These are phyloP conservation scores for Wiebesia pumilae DNA, from an alignment of 1,140 invertebrate species.

Conservation along the genomic window DNA sequence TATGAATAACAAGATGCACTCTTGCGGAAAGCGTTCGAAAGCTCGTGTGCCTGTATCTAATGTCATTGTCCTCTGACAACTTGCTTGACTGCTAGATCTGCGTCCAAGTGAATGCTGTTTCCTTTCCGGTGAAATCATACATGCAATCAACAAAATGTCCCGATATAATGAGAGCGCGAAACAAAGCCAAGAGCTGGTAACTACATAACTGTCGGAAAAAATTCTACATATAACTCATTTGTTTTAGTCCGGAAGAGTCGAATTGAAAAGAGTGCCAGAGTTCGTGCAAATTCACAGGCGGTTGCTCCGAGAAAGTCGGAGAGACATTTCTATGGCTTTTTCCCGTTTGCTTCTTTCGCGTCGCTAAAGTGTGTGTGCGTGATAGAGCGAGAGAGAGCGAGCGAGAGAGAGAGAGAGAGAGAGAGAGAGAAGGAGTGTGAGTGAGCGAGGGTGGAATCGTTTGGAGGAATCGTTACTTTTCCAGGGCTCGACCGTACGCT, in stretches of 20 bases:
- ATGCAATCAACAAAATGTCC: conserved; percentile 10
- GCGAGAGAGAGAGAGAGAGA: no score
- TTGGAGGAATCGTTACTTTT: background rate
- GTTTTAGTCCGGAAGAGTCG: background rate
- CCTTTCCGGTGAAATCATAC: background rate
- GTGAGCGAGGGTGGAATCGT: background rate
- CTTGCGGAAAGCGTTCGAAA: conserved; percentile 15
- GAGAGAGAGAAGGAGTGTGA: background rate
- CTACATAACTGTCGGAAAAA: background rate
- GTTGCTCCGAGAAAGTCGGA: background rate
- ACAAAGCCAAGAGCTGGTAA: background rate
- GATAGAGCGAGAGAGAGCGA: background rate
- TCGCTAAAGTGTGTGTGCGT: no score
- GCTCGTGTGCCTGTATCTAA: conserved; percentile 1
- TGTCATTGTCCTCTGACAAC: background rate
- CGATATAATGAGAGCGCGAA: background rate
- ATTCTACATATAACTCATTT: background rate
- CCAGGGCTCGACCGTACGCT: background rate
- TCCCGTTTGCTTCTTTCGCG: background rate
- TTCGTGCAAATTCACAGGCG: background rate
- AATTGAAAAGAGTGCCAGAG: background rate
- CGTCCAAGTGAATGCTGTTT: background rate
- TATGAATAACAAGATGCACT: background rate
- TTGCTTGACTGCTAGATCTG: background rate
- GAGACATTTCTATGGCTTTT: background rate